A percentile compares a stretch with the other conserved stretches of the same genome.
Conservation (phyloP, 2,113 vertebrate genomes). For the Syngnathus typhle region DNA sequence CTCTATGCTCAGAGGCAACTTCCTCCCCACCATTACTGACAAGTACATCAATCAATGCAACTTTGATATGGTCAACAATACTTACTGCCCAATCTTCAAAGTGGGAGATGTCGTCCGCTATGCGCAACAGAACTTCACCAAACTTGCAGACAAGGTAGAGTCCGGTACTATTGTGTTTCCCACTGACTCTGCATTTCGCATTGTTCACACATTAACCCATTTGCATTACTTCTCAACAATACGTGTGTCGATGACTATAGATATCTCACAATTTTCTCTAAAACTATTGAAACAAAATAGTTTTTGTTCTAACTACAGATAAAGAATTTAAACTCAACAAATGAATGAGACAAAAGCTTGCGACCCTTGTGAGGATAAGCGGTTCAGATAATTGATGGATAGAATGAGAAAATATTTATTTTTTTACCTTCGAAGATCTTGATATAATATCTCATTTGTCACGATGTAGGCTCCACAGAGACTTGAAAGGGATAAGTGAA, state of each 20-base stretch:
- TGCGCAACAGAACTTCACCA: slow-evolving; percentile 80
- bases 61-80: slow-evolving; percentile 75
- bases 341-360: too few species aligned
- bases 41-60: slow-evolving; percentile 72
- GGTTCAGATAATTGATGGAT: too few species aligned
- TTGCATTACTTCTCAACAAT: neutral
- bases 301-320: too few species aligned
- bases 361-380: too few species aligned
- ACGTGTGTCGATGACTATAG: neutral
- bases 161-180: too few species aligned
- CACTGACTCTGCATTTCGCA: neutral
- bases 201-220: neutral
- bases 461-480: too few species aligned
- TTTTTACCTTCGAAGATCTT: too few species aligned
- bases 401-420: too few species aligned
- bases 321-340: too few species aligned
- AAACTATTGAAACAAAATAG: neutral
- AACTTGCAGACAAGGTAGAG: slow-evolving; percentile 75
- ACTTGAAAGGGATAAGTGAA: too few species aligned
- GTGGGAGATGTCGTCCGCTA: slow-evolving; percentile 83
- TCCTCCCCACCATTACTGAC: slow-evolving; percentile 71
- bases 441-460: too few species aligned
- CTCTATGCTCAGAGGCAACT: slow-evolving; percentile 73
- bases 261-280: neutral
- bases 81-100: slow-evolving; percentile 86